Base-by-base conservation (phyloP, 2,797 vertebrate species). In the Harpagifer antarcticus region DNA sequence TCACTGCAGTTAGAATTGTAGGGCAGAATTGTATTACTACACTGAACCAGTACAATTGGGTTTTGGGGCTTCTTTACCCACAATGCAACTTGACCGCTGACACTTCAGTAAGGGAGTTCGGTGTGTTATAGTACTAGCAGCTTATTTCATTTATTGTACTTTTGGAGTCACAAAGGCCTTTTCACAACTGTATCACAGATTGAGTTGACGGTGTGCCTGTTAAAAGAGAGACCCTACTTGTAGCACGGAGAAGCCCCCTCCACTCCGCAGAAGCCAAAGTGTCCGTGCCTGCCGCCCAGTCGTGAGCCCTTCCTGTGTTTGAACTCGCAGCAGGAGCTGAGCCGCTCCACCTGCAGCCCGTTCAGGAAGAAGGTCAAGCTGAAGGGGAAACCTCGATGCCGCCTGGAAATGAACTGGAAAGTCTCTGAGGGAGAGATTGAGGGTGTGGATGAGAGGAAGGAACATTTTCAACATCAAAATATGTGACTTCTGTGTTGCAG, bases 301-400 rank as follows among this genome's bases (percentile, higher is more conserved):
- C 95, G 88, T 55, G 96, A 85, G 4, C 93, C 94, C 76, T 93
- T 96, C 71, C 95, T 95, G 76, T 97, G 96, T 70, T 96, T 97
- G 87, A 96, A 98, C 93, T 99, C 98, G 4, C 98, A 99, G 93
- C 98, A 99, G 27, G 97, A 98, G 90, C 98, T 99, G 75, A 99
- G 86, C 40, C 98, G 95, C 82, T 97, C 96, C 54, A 97, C 96
- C 86, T 97, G 97, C 2, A 99, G 92, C 54, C 97, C 97, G 0
- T 98, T 98, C 79, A 99, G 91, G 85, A 93, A 98, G 89, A 99
- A 98, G 15, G 97, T 99, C 88, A 99, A 93, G 87, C 98, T 99
- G 94, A 99, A 99, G 0, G 98, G 98, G 85, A 97, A 99, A 9
- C 98, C 97, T 0, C 92, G 86, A 89, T 99, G 97, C 16, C 98